phyloP scores from a whole-genome alignment of 1,140 invertebrate species.

The Sycophila sp. region DNA sequence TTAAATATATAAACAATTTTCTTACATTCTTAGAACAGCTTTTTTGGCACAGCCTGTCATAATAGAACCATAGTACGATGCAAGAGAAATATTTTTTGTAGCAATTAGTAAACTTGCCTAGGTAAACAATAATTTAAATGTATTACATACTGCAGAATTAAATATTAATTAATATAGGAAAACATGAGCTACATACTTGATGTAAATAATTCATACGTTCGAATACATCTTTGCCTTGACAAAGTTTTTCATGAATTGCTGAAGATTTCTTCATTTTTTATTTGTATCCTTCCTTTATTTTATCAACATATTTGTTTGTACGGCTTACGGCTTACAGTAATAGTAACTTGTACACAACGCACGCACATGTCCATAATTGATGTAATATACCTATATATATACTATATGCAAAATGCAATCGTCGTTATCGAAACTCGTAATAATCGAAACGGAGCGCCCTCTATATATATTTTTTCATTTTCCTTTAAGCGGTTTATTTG shows the following conservation, averaged over 20 bases:
- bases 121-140: constrained; percentile 37
- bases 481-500: too few species aligned
- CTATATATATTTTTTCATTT: too few species aligned
- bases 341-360: not conserved
- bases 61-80: constrained; percentile 55
- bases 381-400: not conserved
- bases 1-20: constrained; percentile 27
- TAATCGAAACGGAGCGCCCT: too few species aligned
- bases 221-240: constrained; percentile 61
- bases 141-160: constrained; percentile 7
- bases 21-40: constrained; percentile 60
- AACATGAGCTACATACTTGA: constrained; percentile 49
- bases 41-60: constrained; percentile 59
- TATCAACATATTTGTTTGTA: not conserved
- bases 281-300: not conserved
- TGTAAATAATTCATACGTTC: constrained; percentile 63
- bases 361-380: too few species aligned
- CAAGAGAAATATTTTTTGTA: constrained; percentile 47
- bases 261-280: constrained; percentile 28
- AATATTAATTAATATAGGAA: not conserved
- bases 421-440: too few species aligned
- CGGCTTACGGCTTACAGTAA: not conserved
- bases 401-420: not conserved
- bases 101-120: constrained; percentile 56
- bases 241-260: constrained; percentile 45